Evolutionary conservation across 2,113 vertebrate species (phyloP).

Genomic region (Donacobius atricapilla): DNA sequence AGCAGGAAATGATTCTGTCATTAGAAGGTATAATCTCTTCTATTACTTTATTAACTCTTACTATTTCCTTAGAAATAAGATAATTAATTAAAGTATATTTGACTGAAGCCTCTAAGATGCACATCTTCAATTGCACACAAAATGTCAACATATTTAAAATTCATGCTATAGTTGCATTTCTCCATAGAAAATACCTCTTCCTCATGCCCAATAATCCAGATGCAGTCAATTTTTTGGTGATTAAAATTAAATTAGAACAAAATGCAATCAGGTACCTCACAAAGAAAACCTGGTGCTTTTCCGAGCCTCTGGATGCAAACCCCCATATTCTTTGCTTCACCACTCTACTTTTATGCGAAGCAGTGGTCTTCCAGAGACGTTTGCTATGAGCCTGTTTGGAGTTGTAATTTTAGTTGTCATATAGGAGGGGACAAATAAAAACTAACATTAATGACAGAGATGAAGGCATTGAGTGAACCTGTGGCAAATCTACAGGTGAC

Average conservation of each 20-base stretch:
- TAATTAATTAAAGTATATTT: not conserved
- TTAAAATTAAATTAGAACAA: not conserved
- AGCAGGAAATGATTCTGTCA: not conserved
- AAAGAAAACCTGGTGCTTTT: not conserved
- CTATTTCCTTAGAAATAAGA: not conserved
- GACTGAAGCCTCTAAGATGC: not conserved
- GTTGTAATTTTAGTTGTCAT: not conserved
- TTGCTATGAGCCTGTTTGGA: not conserved
- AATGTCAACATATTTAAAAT: not conserved
- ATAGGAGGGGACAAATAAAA: not conserved
- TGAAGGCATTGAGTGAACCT: not conserved
- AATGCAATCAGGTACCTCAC: rapidly evolving
- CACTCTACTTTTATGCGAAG: not conserved
- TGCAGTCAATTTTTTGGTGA: not conserved
- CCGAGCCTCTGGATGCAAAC: not conserved
- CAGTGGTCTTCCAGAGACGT: not conserved
- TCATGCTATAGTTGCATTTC: not conserved
- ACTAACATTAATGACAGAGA: not conserved
- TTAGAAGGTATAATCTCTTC: not conserved
- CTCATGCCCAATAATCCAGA: not conserved
- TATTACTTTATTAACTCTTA: not conserved
- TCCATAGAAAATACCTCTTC: not conserved
- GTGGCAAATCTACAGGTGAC: not conserved
- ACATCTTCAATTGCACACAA: not conserved
- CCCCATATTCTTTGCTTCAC: not conserved